These are phyloP conservation scores for Micronisus gabar DNA, from an alignment of 2,113 vertebrate species.

Conservation along the genomic window DNA sequence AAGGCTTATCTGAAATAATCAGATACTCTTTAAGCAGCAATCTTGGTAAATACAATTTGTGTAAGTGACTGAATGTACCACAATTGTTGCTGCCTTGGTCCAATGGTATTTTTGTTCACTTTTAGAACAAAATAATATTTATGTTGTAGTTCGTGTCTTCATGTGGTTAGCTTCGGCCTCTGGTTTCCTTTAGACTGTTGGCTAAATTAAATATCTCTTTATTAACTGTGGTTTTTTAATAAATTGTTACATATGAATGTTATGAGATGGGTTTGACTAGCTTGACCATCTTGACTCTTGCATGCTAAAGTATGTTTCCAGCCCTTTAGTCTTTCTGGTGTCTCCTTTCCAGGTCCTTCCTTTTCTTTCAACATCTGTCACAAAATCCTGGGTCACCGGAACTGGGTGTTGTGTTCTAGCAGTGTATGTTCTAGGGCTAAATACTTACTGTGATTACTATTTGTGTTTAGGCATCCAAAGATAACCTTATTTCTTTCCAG, in stretches of 20 bases:
- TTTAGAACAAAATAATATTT: neutral
- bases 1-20: neutral
- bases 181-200: neutral
- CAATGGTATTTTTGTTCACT: neutral
- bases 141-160: neutral
- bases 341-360: neutral
- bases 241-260: neutral
- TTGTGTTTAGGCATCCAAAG: neutral
- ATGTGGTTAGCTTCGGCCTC: neutral
- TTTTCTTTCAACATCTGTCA: neutral
- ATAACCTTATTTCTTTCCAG: neutral
- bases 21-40: neutral
- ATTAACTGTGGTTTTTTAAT: neutral
- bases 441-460: neutral
- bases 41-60: neutral
- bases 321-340: neutral
- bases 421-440: neutral
- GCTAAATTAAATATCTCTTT: neutral
- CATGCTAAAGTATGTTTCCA: neutral
- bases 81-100: neutral
- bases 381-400: fast-evolving
- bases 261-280: neutral
- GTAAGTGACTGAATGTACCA: neutral
- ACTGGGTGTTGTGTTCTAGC: neutral
- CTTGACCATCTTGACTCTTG: neutral